Base-by-base conservation (phyloP, 2,888 invertebrate genomes). In the Diarsia dahlii region DNA sequence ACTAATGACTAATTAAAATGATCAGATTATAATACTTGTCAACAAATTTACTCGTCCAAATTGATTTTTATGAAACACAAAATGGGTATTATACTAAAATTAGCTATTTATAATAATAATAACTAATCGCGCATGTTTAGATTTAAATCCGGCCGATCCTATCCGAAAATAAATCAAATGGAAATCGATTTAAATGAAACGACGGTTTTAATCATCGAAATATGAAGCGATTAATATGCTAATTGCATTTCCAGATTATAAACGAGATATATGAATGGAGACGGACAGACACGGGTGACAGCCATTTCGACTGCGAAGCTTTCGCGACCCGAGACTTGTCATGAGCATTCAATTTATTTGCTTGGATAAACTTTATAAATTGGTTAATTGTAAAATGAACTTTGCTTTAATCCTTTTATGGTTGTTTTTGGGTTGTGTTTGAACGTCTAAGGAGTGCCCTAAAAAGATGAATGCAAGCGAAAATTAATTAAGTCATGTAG, bases 401-500 rank as follows among this genome's bases (percentile, higher is more conserved):
- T 77, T 71, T 84, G 75, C 54, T 15, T 3, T 3, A n/a, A 20
- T 12, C 12, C 0, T 0, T 0, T 56, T 71, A 81, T n/a, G 73
- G 79, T 64, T 56, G 65, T 9, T 68, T 78, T 75, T 87, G 18
- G 28, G 45, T 60, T 68, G 65, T 60, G 1, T 56, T 23, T 34
- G 5, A 23, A 34, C 4, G 15, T 71, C n/a, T 76, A 78, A 76
- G 71, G 68, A 74, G 74, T 84, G 76, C 73, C 77, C 81, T 81
- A 90, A 90, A 89, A 90, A 91, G 85, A 86, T 84, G 77, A 88
- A 85, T 82, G 89, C 86, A 88, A 87, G 91, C 91, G 91, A 92
- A 94, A 95, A 94, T 95, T 95, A 95, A 95, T 95, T 93, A 94
- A 94, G 93, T 91, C 91, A 90, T 92, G 92, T 90, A 91, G 89